Base-by-base conservation (phyloP, 2,797 vertebrate genomes). In the Alauda arvensis region DNA sequence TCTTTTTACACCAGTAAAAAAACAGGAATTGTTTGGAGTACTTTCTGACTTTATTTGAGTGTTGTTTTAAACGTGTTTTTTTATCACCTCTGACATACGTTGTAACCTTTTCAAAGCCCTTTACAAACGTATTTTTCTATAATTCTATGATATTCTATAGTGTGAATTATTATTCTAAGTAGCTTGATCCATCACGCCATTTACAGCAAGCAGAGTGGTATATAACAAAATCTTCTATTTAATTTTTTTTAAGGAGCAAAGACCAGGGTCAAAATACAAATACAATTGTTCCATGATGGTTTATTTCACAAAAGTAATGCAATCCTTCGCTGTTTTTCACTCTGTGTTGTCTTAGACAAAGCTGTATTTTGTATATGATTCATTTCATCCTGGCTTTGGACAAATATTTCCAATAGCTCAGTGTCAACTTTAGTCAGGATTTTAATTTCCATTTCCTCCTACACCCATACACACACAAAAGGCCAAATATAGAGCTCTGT, bases 141-240 rank as follows among this genome's bases (percentile, higher is more conserved):
- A 92, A 91, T 68, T 87, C 29, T 78, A 4, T 66, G n/a, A 72
- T 37, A 37, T 37, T 37, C 37, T 37, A 37, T 37, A 78, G 21
- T 62, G 21, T 72, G 77, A 92, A 49, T 83, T 89, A 72, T 92
- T 93, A 45, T 49, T 79, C 12, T 87, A 79, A 87, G 25, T 34
- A 85, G 16, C 65, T 90, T 81, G 85, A 48, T 89, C 80, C n/a
- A 61, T 82, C 53, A 33, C 18, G 28, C 37, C 21, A 28, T 19
- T n/a, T 19, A 26, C 10, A 78, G 18, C 65, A 81, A 85, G 28
- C 67, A 3, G 33, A 71, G 16, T 51, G 42, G 29, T 9, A 63
- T 43, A 48, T 71, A 71, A 62, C 45, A 85, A 75, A 71, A 68
- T 46, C 40, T 66, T 25, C 28, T 33, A 59, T 63, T 91, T 86